Evolutionary conservation across 2,888 invertebrate species (phyloP).

Genomic region (Mythimna loreyi): DNA sequence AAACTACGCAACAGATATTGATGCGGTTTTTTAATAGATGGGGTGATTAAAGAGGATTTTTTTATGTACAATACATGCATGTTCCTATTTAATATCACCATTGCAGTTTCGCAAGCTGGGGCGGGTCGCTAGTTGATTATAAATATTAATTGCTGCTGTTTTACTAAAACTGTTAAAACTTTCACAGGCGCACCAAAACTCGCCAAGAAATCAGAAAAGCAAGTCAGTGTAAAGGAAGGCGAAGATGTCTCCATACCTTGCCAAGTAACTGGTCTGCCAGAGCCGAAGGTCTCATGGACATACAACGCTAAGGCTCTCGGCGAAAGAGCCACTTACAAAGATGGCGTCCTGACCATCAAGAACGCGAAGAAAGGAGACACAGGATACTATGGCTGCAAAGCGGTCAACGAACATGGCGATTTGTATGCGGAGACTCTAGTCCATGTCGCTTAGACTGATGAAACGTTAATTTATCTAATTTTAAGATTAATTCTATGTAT

Average conservation of each 20-base stretch:
- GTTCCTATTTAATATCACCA: too few species aligned
- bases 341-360: constrained; percentile 74
- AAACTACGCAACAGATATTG: too few species aligned
- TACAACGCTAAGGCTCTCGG: constrained; percentile 74
- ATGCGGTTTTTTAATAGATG: too few species aligned
- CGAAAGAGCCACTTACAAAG: constrained; percentile 56
- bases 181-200: constrained; percentile 76
- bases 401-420: constrained; percentile 73
- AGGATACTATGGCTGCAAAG: constrained; percentile 83
- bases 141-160: too few species aligned
- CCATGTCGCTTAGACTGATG: constrained; percentile 51
- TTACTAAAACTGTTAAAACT: neutral
- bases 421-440: constrained; percentile 73
- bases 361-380: constrained; percentile 72
- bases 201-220: constrained; percentile 67
- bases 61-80: too few species aligned
- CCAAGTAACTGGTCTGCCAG: constrained; percentile 72
- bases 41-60: too few species aligned
- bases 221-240: constrained; percentile 67
- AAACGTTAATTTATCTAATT: constrained; percentile 19
- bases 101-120: too few species aligned
- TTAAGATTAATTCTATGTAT: constrained; percentile 16
- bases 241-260: constrained; percentile 78
- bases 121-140: too few species aligned
- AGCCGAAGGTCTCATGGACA: constrained; percentile 73